Base-by-base conservation (phyloP, 35 echinoderm and acorn worm genomes). In the Ophioderma brevispina region DNA sequence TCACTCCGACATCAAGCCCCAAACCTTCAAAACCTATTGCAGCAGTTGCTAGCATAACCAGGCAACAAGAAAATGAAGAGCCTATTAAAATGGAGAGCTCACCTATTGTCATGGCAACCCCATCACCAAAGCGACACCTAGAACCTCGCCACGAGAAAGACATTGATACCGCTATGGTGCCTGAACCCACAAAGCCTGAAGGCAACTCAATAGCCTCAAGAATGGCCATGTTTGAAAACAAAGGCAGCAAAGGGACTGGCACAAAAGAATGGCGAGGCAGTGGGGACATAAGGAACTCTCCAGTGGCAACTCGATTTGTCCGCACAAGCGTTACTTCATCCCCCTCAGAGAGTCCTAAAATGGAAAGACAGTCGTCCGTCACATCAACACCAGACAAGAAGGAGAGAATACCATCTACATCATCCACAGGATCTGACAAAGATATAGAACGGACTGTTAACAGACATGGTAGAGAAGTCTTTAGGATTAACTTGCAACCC, bases 401-500 rank as follows among this genome's bases (percentile, higher is more conserved):
- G 28, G 59, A 70, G 59, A 70, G 59, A 25, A 70, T 70, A 3
- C 75, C 41, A 34, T 41, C 31, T 0, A 59, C 52, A 35, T 64
- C 41, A 34, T 41, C 31, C 0, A 59, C 52, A 35, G 30, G 30
- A 31, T 75, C 84, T 37, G 81, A 84, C 75, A 52, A 84, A 78
- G 81, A 89, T 80, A 70, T 91, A 31, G 87, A 88, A 35, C 38
- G 94, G 52, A 89, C 91, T 15, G 21, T 90, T 8, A 93, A 30
- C 64, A 1, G 35, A 11, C 82, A 93, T 17, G 91, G 91, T 21
- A 92, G 80, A 64, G 94, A 96, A 79, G 87, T 85, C 28, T 50
- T 96, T 15, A 84, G 91, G 28, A 96, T 96, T 28, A 76, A 75
- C 8, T 88, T 89, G 86, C 82, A 92, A 23, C 82, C 92, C 0